Evolutionary conservation across 2,888 invertebrate species (phyloP), one percentile per base, ranked within the genome.

Genomic region (Ecliptopera silaceata): DNA sequence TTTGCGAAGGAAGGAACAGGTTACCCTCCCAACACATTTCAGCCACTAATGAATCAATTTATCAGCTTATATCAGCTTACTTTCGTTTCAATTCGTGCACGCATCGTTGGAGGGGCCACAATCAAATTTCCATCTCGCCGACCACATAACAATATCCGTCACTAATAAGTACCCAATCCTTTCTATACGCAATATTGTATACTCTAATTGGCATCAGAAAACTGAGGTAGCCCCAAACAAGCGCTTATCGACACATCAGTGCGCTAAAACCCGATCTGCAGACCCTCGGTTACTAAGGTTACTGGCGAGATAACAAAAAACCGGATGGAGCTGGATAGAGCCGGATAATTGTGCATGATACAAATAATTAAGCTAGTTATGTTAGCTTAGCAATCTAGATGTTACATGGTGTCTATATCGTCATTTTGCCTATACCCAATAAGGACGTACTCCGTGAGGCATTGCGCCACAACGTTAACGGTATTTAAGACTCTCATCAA

Each of bases 161-260:
- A 83, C 77, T 88, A 88, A 90, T 90, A 88, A 86, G 85, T 81
- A 45, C 58, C 80, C 81, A 84, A 85, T 87, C 87, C 86, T 84
- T 88, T 84, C 75, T 72, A 69, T 71, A 65, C 77, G 75, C 80
- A 84, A 86, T 86, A 88, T 85, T 88, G 88, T 86, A 80, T 82
- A 75, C 76, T 80, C 82, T 91, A 91, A 91, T 91, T 91, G 88
- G 90, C 88, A 88, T 85, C 84, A 84, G 84, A 82, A 84, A 88
- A 86, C 75, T 82, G 84, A 80, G 86, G 87, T 84, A 79, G 74
- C 85, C 81, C 84, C 84, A 84, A 86, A 87, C 80, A 83, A 81
- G 78, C 78, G 88, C 84, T 88, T 88, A 87, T 84, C 86, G 70
- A 64, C 87, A 84, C 87, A 85, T 85, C 85, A 77, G 70, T 82